Base-by-base conservation (phyloP, 2,888 invertebrate species). In the Heliconius hortense region DNA sequence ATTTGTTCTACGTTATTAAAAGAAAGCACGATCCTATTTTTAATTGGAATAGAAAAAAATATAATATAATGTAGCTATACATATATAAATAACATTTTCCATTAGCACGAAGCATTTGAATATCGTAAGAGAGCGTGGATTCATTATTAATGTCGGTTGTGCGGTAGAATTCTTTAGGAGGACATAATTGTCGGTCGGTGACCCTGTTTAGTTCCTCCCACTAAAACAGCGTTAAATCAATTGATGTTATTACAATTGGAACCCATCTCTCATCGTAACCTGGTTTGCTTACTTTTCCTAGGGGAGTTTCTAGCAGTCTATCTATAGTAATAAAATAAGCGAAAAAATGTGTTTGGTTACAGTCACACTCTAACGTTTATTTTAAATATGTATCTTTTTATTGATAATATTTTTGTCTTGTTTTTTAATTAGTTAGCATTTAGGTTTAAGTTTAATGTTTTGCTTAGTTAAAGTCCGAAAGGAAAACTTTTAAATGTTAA, bases 171-270 rank as follows among this genome's bases (percentile, higher is more conserved):
- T 90, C 87, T 91, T 88, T 90, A 88, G 87, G 90, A 91, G 87
- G 90, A 91, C 91, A 91, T 93, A 92, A 93, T 93, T 93, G 93
- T 83, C 90, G 93, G 93, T 91, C 93, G 88, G 82, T 89, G 93
- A 92, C 93, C 93, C 87, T 90, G 87, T 89, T 91, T 86, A 86
- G 89, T 90, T 92, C 90, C 92, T 91, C 89, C 92, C 86, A 93
- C 91, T 93, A 92, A 93, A 92, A 92, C 89, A 92, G 89, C 89
- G 88, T 92, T 93, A 92, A 92, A 93, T 93, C 93, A 93, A 93
- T 93, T 93, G 93, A 91, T 90, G 91, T 91, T 93, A 92, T 91
- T 92, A 93, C 92, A 91, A 92, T 90, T 91, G 91, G 89, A 89
- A 89, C 88, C 89, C 87, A 88, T 87, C 88, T 89, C 85, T 88